phyloP scores from a whole-genome alignment of 2,113 vertebrate genomes.

The Perca fluviatilis region DNA sequence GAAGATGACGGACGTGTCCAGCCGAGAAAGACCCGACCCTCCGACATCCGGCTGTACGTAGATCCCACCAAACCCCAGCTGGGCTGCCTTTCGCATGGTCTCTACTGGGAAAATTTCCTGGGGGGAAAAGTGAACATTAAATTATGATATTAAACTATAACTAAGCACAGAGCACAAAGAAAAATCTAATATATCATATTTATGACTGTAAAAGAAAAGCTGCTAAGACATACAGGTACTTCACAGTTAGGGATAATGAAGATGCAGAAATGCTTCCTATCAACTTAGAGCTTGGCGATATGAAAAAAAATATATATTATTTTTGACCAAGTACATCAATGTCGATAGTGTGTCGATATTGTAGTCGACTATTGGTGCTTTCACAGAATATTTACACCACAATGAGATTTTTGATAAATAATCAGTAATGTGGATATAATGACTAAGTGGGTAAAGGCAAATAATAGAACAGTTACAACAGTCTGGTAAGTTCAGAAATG shows the following conservation, averaged over 20 bases:
- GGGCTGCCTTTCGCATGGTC: slow-evolving; percentile 91
- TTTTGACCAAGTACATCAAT: too few relatives aligned
- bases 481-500: too few relatives aligned
- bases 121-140: not conserved
- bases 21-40: slow-evolving; percentile 93
- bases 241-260: not conserved
- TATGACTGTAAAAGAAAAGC: not conserved
- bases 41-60: slow-evolving; percentile 92
- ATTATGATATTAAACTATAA: not conserved
- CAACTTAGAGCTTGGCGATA: too few relatives aligned
- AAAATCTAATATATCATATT: not conserved
- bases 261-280: not conserved
- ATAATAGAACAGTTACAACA: too few relatives aligned
- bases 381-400: too few relatives aligned
- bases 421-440: too few relatives aligned
- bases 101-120: slow-evolving; percentile 96
- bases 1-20: slow-evolving; percentile 95
- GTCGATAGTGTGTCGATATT: too few relatives aligned
- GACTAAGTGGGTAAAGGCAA: too few relatives aligned
- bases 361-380: too few relatives aligned
- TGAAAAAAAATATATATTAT: too few relatives aligned
- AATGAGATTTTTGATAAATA: too few relatives aligned
- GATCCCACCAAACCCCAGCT: slow-evolving; percentile 94
- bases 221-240: not conserved
- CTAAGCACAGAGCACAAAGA: not conserved